Conservation (phyloP, 2,888 invertebrate species). For the Eupithecia centaureata region DNA sequence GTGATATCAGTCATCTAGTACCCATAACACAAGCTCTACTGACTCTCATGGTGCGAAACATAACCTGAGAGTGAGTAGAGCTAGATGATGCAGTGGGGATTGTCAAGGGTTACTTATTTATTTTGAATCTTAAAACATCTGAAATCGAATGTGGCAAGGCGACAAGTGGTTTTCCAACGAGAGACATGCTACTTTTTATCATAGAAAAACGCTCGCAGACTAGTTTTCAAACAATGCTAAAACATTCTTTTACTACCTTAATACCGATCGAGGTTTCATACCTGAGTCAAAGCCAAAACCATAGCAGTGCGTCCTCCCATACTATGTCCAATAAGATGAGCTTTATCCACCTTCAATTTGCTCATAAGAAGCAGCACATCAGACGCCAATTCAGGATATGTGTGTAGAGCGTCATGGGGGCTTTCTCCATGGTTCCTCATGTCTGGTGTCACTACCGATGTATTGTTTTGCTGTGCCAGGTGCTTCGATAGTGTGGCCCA, state of each 20-base stretch:
- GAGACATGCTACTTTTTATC: background rate
- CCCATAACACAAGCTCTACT: no score
- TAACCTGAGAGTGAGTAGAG: no score
- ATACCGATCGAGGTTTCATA: conserved; percentile 11
- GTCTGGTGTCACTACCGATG: conserved; percentile 93
- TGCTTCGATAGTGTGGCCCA: conserved; percentile 93
- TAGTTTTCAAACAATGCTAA: background rate
- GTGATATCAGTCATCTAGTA: no score
- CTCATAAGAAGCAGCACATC: conserved; percentile 84
- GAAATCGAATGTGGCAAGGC: no score
- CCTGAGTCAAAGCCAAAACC: conserved; percentile 70
- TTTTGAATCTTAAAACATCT: no score
- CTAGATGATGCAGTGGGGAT: no score
- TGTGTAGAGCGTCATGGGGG: conserved; percentile 89
- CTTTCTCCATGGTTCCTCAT: conserved; percentile 98
- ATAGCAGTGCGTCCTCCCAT: conserved; percentile 97
- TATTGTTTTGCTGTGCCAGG: conserved; percentile 86
- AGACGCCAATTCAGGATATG: conserved; percentile 89
- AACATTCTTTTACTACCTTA: background rate
- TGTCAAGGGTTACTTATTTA: no score
- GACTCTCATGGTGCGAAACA: no score
- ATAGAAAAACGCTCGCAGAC: background rate
- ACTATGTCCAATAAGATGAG: conserved; percentile 90
- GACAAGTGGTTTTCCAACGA: no score
- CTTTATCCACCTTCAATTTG: conserved; percentile 75